Conservation (phyloP, 2,888 invertebrate species). For the Drosophila prolongata region DNA sequence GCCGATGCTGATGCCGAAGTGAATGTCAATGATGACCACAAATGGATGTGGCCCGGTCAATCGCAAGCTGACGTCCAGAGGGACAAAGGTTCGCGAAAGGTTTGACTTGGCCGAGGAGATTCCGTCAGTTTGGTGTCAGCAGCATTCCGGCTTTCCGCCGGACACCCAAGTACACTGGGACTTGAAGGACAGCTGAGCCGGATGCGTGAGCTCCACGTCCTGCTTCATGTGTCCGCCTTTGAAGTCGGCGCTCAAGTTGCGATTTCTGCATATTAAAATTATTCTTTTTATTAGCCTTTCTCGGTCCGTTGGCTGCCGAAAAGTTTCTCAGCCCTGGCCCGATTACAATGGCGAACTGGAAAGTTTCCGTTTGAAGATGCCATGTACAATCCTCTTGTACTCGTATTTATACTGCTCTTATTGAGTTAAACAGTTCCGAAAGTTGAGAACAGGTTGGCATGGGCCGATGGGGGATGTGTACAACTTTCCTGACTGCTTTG, state of each 20-base stretch:
- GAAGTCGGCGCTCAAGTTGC: conserved; percentile 30
- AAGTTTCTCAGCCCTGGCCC: conserved; percentile 56
- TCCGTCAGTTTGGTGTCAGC: conserved; percentile 21
- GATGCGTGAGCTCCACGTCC: conserved; percentile 33
- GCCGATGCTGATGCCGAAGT: conserved; percentile 30
- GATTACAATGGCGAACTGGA: conserved; percentile 56
- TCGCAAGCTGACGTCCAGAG: conserved; percentile 4
- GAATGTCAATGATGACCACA: conserved; percentile 63
- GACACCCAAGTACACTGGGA: conserved; percentile 4
- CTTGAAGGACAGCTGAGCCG: conserved; percentile 19
- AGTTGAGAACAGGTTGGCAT: conserved; percentile 46
- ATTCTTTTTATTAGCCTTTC: conserved; percentile 35
- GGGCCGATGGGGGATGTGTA: neutral
- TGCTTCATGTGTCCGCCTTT: conserved; percentile 29
- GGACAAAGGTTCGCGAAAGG: conserved; percentile 28
- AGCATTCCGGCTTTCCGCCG: conserved; percentile 23
- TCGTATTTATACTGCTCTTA: conserved; percentile 73
- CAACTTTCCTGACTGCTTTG: conserved; percentile 53
- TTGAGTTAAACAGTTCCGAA: conserved; percentile 76
- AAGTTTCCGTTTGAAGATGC: conserved; percentile 67
- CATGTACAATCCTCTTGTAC: conserved; percentile 27
- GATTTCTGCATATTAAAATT: conserved; percentile 76
- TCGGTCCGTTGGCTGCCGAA: conserved; percentile 21
- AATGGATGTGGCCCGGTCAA: conserved; percentile 53
- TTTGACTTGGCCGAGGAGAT: conserved; percentile 13